Evolutionary conservation across 2,888 invertebrate species (phyloP).

Genomic region (Oxystoma pomonae): DNA sequence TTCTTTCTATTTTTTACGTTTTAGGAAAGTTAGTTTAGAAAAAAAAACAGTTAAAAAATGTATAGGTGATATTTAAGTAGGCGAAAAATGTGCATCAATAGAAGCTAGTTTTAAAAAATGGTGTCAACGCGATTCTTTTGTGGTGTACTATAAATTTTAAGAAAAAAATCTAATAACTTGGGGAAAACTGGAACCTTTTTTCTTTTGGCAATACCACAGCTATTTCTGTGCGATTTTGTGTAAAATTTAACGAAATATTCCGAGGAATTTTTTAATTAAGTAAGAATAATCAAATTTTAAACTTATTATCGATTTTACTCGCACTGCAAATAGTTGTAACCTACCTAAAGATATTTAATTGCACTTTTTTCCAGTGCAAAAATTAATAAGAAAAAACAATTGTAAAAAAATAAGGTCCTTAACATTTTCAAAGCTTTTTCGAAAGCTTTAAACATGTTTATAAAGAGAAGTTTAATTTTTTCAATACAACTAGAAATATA

Average conservation of each 20-base stretch:
- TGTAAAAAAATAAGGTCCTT: too few relatives aligned
- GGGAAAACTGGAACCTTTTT: constrained; percentile 1
- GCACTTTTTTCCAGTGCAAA: constrained; percentile 14
- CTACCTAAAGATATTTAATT: constrained; percentile 16
- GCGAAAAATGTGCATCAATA: too few relatives aligned
- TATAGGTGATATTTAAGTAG: background rate
- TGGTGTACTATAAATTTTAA: background rate
- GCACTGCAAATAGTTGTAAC: constrained; percentile 23
- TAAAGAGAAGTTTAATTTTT: too few relatives aligned
- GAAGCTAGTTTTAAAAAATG: background rate
- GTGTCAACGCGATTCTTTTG: background rate
- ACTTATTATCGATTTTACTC: background rate
- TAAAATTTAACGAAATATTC: background rate
- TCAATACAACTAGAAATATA: too few relatives aligned
- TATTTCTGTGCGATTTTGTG: background rate
- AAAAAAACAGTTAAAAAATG: background rate
- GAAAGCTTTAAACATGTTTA: too few relatives aligned
- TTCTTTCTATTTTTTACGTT: background rate
- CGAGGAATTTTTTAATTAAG: background rate
- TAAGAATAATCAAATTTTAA: background rate
- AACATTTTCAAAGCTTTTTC: too few relatives aligned
- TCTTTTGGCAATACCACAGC: background rate
- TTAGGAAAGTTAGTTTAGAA: background rate
- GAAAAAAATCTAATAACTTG: background rate
- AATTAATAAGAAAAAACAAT: constrained; percentile 1